Evolutionary conservation across 2,797 vertebrate species (phyloP).

Genomic region (Neosalanx taihuensis): DNA sequence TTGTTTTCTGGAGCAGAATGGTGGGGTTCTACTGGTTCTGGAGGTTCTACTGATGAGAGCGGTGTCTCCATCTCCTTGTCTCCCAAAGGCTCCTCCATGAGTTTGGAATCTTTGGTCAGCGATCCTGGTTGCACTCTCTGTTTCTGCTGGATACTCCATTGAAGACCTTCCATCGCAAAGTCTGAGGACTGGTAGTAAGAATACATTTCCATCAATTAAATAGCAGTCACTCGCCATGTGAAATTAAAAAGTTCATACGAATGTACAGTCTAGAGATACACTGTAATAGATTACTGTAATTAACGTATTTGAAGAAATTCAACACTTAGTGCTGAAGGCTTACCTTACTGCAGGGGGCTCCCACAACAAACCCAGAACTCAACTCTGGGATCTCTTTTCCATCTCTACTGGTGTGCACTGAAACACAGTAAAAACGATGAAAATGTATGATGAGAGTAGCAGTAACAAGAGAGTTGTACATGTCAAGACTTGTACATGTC

Average conservation of each 20-base stretch:
- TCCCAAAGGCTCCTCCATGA: not conserved
- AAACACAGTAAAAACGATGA: not conserved
- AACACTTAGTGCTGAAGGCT: not conserved
- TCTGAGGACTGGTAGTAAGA: slow-evolving; percentile 2
- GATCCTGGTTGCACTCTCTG: not conserved
- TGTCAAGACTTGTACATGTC: no score
- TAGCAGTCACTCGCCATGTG: not conserved
- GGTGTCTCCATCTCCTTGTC: not conserved
- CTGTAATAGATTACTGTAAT: not conserved
- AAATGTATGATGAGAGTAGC: not conserved
- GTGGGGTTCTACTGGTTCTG: not conserved
- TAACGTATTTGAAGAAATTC: not conserved
- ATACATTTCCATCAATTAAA: not conserved
- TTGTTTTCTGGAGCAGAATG: not conserved
- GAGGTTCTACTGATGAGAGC: not conserved
- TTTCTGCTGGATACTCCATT: not conserved
- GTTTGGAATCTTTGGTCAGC: not conserved
- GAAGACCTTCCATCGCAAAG: not conserved
- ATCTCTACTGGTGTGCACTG: not conserved
- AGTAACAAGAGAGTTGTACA: no score
- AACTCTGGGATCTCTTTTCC: not conserved
- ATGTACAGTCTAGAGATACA: not conserved
- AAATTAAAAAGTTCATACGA: not conserved
- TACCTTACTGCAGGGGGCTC: slow-evolving; percentile 1
- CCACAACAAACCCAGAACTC: not conserved